phyloP scores from a whole-genome alignment of 2,113 vertebrate species.

The Illadopsis cleaveri region DNA sequence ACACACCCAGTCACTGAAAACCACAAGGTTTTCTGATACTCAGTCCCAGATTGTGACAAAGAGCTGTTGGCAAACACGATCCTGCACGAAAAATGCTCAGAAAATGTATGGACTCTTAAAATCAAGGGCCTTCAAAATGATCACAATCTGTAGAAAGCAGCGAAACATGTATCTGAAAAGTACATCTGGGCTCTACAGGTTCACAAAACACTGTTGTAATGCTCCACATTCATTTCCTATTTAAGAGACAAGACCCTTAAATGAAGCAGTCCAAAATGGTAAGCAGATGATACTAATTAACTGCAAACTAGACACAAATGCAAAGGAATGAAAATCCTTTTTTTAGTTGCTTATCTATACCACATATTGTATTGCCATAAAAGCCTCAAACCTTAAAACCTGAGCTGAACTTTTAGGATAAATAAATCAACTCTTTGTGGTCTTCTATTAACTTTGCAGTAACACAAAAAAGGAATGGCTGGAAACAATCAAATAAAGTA shows the following conservation, averaged over 20 bases:
- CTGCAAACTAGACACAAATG: background rate
- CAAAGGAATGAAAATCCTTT: background rate
- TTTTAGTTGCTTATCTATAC: background rate
- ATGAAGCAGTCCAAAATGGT: background rate
- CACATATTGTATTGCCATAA: background rate
- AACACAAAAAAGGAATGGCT: background rate
- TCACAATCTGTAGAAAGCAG: background rate
- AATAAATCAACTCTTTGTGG: background rate
- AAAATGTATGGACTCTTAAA: background rate
- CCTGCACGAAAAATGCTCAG: background rate
- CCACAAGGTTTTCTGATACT: background rate
- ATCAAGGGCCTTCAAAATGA: background rate
- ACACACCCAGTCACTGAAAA: background rate
- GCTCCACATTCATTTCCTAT: background rate
- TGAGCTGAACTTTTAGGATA: background rate
- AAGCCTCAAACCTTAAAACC: background rate
- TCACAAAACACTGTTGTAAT: background rate
- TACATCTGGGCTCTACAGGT: background rate
- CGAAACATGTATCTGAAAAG: background rate
- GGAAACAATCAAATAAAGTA: background rate
- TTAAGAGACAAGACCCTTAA: background rate
- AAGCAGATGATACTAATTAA: background rate
- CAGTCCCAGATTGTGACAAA: background rate
- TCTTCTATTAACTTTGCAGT: background rate
- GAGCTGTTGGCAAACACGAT: rapidly evolving